Conservation (phyloP, 2,113 vertebrate species). For the Carollia perspicillata region DNA sequence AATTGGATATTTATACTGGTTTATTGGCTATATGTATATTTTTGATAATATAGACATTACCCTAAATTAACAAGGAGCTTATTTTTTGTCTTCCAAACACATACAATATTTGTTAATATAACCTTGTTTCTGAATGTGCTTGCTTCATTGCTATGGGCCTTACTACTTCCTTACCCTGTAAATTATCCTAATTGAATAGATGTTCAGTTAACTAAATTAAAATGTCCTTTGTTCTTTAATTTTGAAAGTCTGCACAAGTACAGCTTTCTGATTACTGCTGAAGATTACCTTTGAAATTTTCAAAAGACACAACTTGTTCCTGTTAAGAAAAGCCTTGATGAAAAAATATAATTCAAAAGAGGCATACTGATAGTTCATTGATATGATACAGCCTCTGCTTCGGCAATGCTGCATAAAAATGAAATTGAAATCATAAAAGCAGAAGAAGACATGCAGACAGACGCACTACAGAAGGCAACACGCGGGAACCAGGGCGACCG, state of each 20-base stretch:
- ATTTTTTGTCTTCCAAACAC: background rate
- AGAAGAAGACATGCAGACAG: constrained; percentile 49
- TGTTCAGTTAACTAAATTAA: constrained; percentile 50
- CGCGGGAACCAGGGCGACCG: background rate
- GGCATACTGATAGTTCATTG: constrained; percentile 51
- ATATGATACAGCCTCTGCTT: constrained; percentile 57
- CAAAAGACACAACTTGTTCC: constrained; percentile 37
- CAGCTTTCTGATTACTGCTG: constrained; percentile 28
- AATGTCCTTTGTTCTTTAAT: constrained; percentile 50
- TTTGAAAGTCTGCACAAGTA: constrained; percentile 44
- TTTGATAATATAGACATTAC: background rate
- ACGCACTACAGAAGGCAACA: constrained; percentile 45
- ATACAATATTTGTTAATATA: background rate
- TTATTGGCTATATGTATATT: background rate
- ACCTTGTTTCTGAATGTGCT: background rate
- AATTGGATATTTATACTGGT: background rate
- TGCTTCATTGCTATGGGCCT: background rate
- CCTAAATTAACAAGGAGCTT: background rate
- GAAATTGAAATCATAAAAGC: constrained; percentile 69
- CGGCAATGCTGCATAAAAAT: constrained; percentile 48
- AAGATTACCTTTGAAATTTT: constrained; percentile 36
- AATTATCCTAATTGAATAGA: constrained; percentile 31
- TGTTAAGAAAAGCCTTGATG: constrained; percentile 40
- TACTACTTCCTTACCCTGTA: constrained; percentile 9
- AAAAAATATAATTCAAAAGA: constrained; percentile 47